Evolutionary conservation across 2,113 vertebrate species (phyloP).

Genomic region (Cyprinus carpio): DNA sequence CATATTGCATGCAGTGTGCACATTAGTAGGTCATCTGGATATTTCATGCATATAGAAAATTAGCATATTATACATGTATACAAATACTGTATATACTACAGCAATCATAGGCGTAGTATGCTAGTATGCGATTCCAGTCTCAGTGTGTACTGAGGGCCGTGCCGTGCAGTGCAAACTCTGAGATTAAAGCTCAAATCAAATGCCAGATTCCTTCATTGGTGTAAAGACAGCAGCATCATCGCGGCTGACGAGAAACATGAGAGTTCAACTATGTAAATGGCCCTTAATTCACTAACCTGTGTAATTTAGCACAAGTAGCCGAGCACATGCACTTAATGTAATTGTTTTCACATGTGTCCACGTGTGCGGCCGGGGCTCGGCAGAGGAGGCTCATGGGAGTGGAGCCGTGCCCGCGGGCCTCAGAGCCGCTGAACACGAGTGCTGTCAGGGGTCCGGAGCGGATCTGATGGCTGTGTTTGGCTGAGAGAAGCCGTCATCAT

Average conservation of each 20-base stretch:
- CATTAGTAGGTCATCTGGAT: too few relatives aligned
- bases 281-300: slow-evolving; percentile 49
- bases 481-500: not conserved
- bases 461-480: slow-evolving; percentile 2
- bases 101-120: too few relatives aligned
- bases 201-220: not conserved
- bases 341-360: slow-evolving; percentile 67
- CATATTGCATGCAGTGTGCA: too few relatives aligned
- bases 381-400: slow-evolving; percentile 39
- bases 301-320: slow-evolving; percentile 67
- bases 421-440: not conserved
- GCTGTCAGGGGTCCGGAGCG: slow-evolving; percentile 4
- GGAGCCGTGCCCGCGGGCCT: too few relatives aligned
- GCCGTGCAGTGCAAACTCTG: not conserved
- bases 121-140: not conserved
- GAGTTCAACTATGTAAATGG: slow-evolving; percentile 45
- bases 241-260: not conserved
- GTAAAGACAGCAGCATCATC: too few relatives aligned
- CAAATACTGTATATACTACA: too few relatives aligned
- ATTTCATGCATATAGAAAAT: too few relatives aligned
- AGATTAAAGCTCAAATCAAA: not conserved
- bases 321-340: slow-evolving; percentile 66
- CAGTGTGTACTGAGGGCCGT: not conserved
- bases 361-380: slow-evolving; percentile 49
- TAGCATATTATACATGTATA: too few relatives aligned